Evolutionary conservation across 2,113 vertebrate species (phyloP).

Genomic region (Camelus dromedarius): DNA sequence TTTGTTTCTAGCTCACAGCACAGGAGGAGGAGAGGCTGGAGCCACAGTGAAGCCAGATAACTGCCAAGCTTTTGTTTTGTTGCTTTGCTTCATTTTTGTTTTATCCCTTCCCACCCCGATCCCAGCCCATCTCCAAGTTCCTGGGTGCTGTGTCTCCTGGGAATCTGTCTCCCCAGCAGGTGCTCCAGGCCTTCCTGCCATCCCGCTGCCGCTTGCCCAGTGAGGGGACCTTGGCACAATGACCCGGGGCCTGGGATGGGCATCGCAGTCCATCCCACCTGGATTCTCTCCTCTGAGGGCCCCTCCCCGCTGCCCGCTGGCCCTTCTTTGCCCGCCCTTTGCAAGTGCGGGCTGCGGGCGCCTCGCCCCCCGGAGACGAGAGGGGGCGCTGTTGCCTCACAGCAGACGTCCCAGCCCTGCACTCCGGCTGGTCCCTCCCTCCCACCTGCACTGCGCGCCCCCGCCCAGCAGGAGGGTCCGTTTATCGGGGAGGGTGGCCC

Average conservation of each 20-base stretch:
- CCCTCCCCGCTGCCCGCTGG: not conserved
- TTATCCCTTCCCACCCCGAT: not conserved
- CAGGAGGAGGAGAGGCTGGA: not conserved
- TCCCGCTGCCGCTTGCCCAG: not conserved
- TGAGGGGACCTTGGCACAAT: rapidly evolving
- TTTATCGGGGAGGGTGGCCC: not conserved
- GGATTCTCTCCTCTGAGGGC: not conserved
- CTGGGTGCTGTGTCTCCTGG: rapidly evolving
- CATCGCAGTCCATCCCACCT: rapidly evolving
- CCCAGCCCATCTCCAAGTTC: not conserved
- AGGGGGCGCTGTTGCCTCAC: conserved; percentile 78
- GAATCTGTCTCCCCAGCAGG: not conserved
- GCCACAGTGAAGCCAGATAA: rapidly evolving
- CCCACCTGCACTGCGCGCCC: rapidly evolving
- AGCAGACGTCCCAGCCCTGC: rapidly evolving
- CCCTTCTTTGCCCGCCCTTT: too few relatives aligned
- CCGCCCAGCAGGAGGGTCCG: not conserved
- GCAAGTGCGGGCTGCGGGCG: not conserved
- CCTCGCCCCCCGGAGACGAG: not conserved
- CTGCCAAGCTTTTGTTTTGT: not conserved
- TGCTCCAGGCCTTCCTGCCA: not conserved
- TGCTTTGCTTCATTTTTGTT: not conserved
- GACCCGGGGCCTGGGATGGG: not conserved
- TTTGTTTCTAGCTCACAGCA: too few relatives aligned
- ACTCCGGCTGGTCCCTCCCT: rapidly evolving